Conservation (phyloP, 35 echinoderm and acorn worm genomes). For the Ptychodera flava region DNA sequence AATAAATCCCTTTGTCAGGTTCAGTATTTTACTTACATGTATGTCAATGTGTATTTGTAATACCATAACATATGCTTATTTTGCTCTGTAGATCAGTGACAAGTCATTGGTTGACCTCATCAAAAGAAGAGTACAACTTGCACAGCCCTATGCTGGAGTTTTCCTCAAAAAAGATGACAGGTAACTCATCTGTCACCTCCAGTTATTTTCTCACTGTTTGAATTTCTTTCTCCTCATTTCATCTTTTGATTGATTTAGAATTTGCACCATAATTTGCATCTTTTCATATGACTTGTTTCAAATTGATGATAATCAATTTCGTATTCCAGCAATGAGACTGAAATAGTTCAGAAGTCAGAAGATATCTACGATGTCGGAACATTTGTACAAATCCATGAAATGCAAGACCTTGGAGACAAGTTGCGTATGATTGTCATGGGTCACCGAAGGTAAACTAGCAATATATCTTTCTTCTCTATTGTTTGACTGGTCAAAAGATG, state of each 20-base stretch:
- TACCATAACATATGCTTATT: too few species aligned
- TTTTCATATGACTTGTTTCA: too few species aligned
- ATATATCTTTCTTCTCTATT: background rate
- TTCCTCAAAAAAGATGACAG: slow-evolving; percentile 84
- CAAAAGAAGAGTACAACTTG: slow-evolving; percentile 59
- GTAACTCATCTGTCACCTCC: slow-evolving; percentile 28
- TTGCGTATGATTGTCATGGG: slow-evolving; percentile 86
- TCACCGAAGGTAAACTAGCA: slow-evolving; percentile 60
- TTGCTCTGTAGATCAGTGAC: slow-evolving; percentile 67
- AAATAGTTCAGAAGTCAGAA: slow-evolving; percentile 50
- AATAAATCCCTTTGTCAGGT: too few species aligned
- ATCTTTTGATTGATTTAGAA: too few species aligned
- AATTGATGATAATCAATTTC: too few species aligned
- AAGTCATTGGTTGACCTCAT: slow-evolving; percentile 88
- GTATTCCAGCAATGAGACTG: slow-evolving; percentile 44
- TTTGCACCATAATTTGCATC: background rate
- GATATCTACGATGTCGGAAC: slow-evolving; percentile 66
- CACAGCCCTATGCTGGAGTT: slow-evolving; percentile 89
- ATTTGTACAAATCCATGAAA: slow-evolving; percentile 86
- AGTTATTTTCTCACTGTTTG: background rate
- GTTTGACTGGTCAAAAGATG: too few species aligned
- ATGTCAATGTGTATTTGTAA: too few species aligned
- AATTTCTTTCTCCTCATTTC: too few species aligned
- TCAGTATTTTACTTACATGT: too few species aligned
- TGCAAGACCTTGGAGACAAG: slow-evolving; percentile 84